A percentile compares a stretch with the other conserved stretches of the same genome.
Conservation (phyloP, 1,140 invertebrate genomes). For the Hypothenemus hampei region DNA sequence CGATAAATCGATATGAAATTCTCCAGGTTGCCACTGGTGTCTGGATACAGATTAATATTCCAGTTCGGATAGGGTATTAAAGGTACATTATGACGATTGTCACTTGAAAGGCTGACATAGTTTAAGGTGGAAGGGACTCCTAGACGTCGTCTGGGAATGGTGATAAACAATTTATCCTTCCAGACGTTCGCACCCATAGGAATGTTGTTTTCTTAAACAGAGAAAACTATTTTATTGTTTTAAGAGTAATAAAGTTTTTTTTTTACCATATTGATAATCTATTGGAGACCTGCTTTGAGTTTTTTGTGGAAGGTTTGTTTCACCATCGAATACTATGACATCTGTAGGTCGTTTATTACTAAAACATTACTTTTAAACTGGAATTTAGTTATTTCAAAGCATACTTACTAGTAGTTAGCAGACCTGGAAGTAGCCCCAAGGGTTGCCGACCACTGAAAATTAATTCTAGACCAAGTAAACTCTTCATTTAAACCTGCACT, state of each 20-base stretch:
- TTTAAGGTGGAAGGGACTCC: conserved; percentile 67
- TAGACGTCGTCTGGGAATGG: conserved; percentile 60
- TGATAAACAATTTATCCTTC: conserved; percentile 63
- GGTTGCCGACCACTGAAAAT: conserved; percentile 31
- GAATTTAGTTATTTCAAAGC: background rate
- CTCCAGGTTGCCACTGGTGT: conserved; percentile 16
- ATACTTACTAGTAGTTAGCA: background rate
- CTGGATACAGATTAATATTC: conserved; percentile 53
- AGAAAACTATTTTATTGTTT: background rate
- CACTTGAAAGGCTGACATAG: conserved; percentile 51
- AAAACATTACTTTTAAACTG: background rate
- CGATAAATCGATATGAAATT: conserved; percentile 62
- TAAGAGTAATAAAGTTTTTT: background rate
- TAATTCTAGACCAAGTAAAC: conserved; percentile 41
- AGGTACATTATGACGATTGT: conserved; percentile 39
- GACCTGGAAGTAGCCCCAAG: conserved; percentile 1
- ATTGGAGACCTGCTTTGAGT: conserved; percentile 1
- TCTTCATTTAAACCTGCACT: conserved; percentile 33
- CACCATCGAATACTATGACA: conserved; percentile 2
- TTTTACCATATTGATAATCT: conserved; percentile 20
- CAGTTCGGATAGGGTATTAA: conserved; percentile 61
- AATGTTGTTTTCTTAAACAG: conserved; percentile 58
- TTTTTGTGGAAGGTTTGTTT: background rate
- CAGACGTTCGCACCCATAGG: conserved; percentile 65
- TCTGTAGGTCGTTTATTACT: background rate